Evolutionary conservation across 2,113 vertebrate genomes (phyloP).

Genomic region (Podilymbus podiceps): DNA sequence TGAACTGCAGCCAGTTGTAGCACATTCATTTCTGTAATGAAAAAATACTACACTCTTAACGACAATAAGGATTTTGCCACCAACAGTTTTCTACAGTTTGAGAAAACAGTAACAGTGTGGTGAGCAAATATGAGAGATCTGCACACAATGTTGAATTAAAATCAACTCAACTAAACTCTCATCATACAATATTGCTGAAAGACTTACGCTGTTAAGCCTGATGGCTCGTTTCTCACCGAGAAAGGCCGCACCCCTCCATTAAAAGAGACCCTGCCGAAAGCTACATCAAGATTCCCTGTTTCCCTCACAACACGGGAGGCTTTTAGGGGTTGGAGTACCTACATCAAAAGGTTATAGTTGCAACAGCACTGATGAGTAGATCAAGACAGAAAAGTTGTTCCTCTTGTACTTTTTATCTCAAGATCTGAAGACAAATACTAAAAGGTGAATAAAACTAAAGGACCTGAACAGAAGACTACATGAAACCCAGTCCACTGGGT

Average conservation of each 20-base stretch:
- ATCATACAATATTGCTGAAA: not conserved
- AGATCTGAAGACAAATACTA: not conserved
- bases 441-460: not conserved
- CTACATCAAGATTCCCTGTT: no score
- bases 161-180: not conserved
- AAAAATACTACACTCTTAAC: not conserved
- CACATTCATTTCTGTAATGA: not conserved
- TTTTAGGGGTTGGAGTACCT: not conserved
- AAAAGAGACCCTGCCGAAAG: not conserved
- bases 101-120: not conserved
- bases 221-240: not conserved
- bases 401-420: not conserved
- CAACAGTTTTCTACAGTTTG: not conserved
- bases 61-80: not conserved
- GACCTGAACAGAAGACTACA: not conserved
- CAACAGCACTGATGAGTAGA: not conserved
- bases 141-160: not conserved
- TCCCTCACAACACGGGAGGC: not conserved
- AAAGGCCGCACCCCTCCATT: not conserved
- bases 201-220: not conserved
- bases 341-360: accelerated
- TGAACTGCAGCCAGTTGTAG: not conserved
- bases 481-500: not conserved
- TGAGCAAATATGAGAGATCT: not conserved
- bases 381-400: not conserved